Conservation (phyloP, 1,140 invertebrate genomes). For the Thaumatotibia leucotreta region DNA sequence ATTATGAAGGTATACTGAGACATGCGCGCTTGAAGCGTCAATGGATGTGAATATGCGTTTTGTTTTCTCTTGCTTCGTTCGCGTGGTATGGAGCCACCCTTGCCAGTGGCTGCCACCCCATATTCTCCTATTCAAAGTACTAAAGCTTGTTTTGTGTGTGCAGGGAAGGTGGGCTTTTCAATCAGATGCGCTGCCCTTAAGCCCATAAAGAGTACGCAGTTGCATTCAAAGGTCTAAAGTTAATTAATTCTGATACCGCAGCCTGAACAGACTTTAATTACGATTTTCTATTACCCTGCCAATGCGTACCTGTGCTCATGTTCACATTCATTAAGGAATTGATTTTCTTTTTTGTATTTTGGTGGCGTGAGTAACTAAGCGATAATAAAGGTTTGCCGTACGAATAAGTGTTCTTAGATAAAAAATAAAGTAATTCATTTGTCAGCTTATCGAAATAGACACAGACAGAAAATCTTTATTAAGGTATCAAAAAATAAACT, state of each 20-base stretch:
- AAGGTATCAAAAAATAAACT: too few species aligned
- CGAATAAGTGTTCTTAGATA: too few species aligned
- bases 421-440: too few species aligned
- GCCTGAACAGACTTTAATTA: not conserved
- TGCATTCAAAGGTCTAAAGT: slow-evolving; percentile 21
- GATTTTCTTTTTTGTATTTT: not conserved
- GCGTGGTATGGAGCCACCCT: too few species aligned
- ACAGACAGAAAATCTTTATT: too few species aligned
- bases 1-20: not conserved
- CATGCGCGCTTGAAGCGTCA: not conserved
- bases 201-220: not conserved
- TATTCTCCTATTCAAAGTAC: slow-evolving; percentile 36
- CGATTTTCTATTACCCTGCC: slow-evolving; percentile 27
- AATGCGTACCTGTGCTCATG: slow-evolving; percentile 28
- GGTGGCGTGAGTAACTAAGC: too few species aligned
- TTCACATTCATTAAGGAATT: not conserved
- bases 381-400: too few species aligned
- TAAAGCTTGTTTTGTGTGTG: slow-evolving; percentile 60
- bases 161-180: slow-evolving; percentile 49
- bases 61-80: not conserved
- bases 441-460: too few species aligned
- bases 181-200: slow-evolving; percentile 35
- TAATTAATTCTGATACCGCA: slow-evolving; percentile 24
- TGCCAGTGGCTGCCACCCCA: slow-evolving; percentile 33
- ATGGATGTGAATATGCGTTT: not conserved